phyloP scores from a whole-genome alignment of 2,113 vertebrate genomes.

The Centropristis striata region DNA sequence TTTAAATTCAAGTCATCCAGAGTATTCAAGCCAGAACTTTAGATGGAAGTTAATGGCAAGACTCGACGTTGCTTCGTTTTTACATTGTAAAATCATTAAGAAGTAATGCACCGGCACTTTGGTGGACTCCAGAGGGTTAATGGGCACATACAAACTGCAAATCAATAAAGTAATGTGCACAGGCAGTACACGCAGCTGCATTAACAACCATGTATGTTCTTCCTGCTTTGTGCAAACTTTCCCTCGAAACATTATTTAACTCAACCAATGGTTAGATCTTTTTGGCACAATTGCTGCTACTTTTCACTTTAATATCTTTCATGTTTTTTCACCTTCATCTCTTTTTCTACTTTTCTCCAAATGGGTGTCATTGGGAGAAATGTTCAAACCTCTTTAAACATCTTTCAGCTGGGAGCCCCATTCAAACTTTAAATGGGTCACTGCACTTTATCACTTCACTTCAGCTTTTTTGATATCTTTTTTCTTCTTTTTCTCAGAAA shows the following conservation, averaged over 20 bases:
- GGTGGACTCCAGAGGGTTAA: too few relatives aligned
- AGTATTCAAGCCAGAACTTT: too few relatives aligned
- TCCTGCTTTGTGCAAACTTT: too few relatives aligned
- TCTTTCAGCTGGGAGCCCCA: not conserved
- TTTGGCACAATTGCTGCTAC: not conserved
- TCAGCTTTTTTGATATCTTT: constrained; percentile 3
- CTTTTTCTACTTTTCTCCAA: not conserved
- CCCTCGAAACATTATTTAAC: too few relatives aligned
- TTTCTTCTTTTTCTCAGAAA: constrained; percentile 8
- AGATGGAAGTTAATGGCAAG: too few relatives aligned
- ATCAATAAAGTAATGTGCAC: not conserved
- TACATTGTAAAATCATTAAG: too few relatives aligned
- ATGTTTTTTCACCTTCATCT: not conserved
- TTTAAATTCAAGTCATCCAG: too few relatives aligned
- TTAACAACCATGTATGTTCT: too few relatives aligned
- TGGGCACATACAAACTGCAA: not conserved
- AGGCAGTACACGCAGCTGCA: not conserved
- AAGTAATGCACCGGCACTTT: too few relatives aligned
- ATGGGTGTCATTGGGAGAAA: not conserved
- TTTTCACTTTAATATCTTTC: not conserved
- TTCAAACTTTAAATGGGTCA: constrained; percentile 49
- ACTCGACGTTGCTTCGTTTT: too few relatives aligned
- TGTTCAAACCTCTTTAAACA: constrained; percentile 8
- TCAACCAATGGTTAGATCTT: too few relatives aligned
- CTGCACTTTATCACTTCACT: constrained; percentile 10